Base-by-base conservation (phyloP, 2,797 vertebrate genomes). In the Oreonectes daqikongensis region DNA sequence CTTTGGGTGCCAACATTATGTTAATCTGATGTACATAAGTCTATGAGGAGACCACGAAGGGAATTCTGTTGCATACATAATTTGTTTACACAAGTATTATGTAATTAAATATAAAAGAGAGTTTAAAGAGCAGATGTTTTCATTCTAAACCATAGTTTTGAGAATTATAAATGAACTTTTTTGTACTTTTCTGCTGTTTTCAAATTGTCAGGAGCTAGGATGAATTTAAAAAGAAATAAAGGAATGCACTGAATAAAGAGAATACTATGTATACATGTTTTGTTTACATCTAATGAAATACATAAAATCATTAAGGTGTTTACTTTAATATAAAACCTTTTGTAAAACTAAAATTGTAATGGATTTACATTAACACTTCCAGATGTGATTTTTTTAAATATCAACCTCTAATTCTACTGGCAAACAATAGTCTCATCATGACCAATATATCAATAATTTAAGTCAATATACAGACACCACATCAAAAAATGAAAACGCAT, bases 201-300 rank as follows among this genome's bases (percentile, higher is more conserved):
- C 3, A n/a, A n/a, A n/a, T n/a, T 35, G 35, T 35, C 8, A 35
- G 9, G 26, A 44, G 15, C 4, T 40, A 18, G 1, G 28, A 15
- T 10, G 30, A 17, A 5, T 68, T 35, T 35, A 35, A 60, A 30
- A 11, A 26, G 5, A 48, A 48, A 48, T 7, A 28, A 18, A 26
- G 52, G 38, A 48, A 24, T 30, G 38, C 35, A 57, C 15, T 57
- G 38, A 64, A 70, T 53, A 52, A 52, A 40, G 30, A 24, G 22
- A 75, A 57, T 38, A 15, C 38, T 22, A 17, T 71, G n/a, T 57
- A 57, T 10, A 35, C 20, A 40, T 12, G 24, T 50, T 68, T 70
- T 70, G 17, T 22, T 35, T 9, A 38, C 4, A 17, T 14, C 52
- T 46, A 77, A 71, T 57, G 53, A 71, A 53, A 26, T 26, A n/a